These are phyloP conservation scores for Bombus breviceps DNA, from an alignment of 1,140 invertebrate genomes.

Conservation along the genomic window DNA sequence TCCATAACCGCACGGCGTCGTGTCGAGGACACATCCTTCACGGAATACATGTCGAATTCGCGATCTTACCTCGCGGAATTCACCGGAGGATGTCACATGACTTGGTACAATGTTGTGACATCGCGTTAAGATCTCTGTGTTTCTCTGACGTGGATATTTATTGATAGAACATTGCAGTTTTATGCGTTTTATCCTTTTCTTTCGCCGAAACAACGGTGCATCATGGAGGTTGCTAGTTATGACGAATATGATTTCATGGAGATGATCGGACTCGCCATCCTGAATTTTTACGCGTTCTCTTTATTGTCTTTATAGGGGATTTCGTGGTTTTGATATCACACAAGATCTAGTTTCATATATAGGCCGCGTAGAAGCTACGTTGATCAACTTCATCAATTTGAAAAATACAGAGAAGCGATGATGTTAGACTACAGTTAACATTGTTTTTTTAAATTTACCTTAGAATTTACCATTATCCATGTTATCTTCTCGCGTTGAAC, in stretches of 20 bases:
- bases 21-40: neutral
- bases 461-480: no score
- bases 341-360: no score
- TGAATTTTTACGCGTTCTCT: neutral
- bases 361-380: no score
- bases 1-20: neutral
- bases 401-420: no score
- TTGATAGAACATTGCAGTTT: neutral
- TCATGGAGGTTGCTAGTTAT: neutral
- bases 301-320: no score
- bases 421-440: no score
- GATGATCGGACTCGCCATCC: no score
- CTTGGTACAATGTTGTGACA: neutral
- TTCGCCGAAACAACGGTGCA: neutral
- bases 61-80: neutral
- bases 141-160: neutral
- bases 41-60: neutral
- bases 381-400: no score
- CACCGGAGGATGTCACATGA: neutral
- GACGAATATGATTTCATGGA: neutral
- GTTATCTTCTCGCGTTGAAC: no score
- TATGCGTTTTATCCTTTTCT: neutral
- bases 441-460: no score
- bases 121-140: neutral
- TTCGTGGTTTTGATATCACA: no score